These are phyloP conservation scores for Acanthosepion lycidas DNA, from an alignment of 2,888 invertebrate species.

Conservation along the genomic window DNA sequence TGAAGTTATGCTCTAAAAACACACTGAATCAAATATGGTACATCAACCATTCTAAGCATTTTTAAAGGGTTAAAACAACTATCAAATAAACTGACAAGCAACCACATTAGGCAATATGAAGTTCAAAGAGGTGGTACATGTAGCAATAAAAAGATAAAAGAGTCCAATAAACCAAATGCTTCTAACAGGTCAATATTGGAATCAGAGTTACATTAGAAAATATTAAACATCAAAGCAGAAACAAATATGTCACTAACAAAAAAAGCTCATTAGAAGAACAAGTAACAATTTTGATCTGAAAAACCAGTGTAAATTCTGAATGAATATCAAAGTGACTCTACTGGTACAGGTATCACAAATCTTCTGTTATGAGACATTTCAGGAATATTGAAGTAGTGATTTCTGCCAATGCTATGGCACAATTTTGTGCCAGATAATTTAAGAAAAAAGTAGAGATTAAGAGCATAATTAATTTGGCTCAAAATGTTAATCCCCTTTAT, in stretches of 20 bases:
- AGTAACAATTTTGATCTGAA: background rate
- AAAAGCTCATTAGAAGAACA: background rate
- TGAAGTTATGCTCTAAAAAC: too few relatives aligned
- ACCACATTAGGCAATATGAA: background rate
- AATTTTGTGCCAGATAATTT: background rate
- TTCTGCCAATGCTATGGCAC: background rate
- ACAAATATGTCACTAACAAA: background rate
- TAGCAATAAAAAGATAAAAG: conserved; percentile 7
- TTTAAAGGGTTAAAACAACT: too few relatives aligned
- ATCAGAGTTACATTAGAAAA: background rate
- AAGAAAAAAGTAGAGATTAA: too few relatives aligned
- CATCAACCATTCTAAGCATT: too few relatives aligned
- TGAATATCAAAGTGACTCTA: background rate
- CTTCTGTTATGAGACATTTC: background rate
- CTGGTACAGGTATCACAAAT: background rate
- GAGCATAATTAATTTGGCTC: too few relatives aligned
- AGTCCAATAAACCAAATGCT: background rate
- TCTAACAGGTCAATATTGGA: conserved; percentile 15
- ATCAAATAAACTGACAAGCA: background rate
- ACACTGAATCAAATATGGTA: too few relatives aligned
- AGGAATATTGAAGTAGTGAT: background rate
- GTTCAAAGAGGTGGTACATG: background rate
- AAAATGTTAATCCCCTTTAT: too few relatives aligned
- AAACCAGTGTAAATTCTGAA: background rate
- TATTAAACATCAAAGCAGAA: background rate